Percentiles rank a stretch among this genome's conserved stretches.
Evolutionary conservation across 2,797 vertebrate genomes (phyloP).

Genomic region (Ibycter americanus): DNA sequence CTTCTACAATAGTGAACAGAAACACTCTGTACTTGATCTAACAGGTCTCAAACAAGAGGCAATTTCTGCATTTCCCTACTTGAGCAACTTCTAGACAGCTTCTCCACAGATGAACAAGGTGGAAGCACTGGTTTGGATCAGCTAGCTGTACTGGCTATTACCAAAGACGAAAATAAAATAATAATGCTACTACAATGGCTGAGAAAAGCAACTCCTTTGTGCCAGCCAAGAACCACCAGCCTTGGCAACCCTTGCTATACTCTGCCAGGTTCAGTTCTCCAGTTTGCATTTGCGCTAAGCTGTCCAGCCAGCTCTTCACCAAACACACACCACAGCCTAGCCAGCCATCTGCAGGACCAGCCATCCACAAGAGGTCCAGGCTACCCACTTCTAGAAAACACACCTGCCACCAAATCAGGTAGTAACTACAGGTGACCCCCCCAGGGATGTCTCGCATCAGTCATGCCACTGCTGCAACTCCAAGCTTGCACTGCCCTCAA

Average conservation of each 20-base stretch:
- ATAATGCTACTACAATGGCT: neutral
- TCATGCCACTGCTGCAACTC: neutral
- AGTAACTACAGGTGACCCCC: neutral
- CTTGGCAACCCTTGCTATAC: neutral
- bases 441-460: neutral
- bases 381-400: neutral
- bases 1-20: neutral
- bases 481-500: neutral
- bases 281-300: neutral
- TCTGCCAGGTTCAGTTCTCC: neutral
- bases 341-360: neutral
- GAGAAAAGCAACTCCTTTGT: neutral
- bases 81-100: neutral
- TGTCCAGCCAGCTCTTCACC: neutral
- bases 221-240: neutral
- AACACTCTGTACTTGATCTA: neutral
- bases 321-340: fast-evolving
- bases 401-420: neutral
- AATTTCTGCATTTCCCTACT: neutral
- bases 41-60: neutral
- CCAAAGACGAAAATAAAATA: neutral
- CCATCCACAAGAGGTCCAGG: neutral
- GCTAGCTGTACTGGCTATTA: neutral
- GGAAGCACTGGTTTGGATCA: neutral
- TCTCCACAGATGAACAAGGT: neutral